Evolutionary conservation across 2,113 vertebrate genomes (phyloP).

Genomic region (Rhinogobius similis): DNA sequence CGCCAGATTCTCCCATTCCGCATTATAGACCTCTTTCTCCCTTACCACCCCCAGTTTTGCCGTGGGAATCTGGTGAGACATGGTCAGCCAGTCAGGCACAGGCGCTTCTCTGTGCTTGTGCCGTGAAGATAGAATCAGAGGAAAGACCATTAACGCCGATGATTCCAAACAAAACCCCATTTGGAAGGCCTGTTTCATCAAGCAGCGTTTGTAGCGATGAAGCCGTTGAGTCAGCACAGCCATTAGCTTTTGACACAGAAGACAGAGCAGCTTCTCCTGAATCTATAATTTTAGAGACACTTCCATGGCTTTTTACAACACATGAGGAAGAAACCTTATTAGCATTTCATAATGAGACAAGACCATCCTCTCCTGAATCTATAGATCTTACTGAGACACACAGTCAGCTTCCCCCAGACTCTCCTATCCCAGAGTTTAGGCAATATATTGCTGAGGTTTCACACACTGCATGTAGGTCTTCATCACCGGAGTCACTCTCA

Average conservation of each 20-base stretch:
- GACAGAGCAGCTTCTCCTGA: constrained; percentile 50
- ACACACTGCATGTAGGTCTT: constrained; percentile 21
- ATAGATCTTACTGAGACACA: neutral
- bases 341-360: constrained; percentile 34
- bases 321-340: neutral
- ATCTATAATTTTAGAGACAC: constrained; percentile 31
- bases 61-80: constrained; percentile 43
- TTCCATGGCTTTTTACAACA: constrained; percentile 21
- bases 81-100: neutral
- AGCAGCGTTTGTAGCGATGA: constrained; percentile 37
- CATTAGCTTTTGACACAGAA: constrained; percentile 47
- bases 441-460: constrained; percentile 7
- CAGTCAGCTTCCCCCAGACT: constrained; percentile 33
- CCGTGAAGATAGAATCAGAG: constrained; percentile 26
- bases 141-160: constrained; percentile 64
- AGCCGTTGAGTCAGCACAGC: constrained; percentile 43
- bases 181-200: constrained; percentile 53
- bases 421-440: constrained; percentile 41
- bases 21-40: constrained; percentile 64
- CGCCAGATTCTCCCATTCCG: constrained; percentile 52
- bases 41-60: constrained; percentile 53
- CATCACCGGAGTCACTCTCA: constrained; percentile 31
- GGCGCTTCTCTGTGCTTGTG: constrained; percentile 12
- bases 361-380: constrained; percentile 47
- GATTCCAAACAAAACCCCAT: constrained; percentile 61